phyloP scores from a whole-genome alignment of 1,140 invertebrate species.

The Drosophila busckii region DNA sequence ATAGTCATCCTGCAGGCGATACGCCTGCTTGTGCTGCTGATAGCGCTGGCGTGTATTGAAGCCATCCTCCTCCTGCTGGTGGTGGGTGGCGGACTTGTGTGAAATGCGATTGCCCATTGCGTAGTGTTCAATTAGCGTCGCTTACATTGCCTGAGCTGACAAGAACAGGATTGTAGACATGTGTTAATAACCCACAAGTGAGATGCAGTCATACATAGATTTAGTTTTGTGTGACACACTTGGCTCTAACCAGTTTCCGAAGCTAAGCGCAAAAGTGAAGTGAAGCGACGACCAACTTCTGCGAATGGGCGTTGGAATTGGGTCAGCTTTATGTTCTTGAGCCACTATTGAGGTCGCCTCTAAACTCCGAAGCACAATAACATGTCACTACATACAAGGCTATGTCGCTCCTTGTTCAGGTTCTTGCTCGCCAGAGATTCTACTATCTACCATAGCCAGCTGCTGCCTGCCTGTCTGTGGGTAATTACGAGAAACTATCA shows the following conservation, averaged over 20 bases:
- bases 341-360: slow-evolving; percentile 38
- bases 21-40: slow-evolving; percentile 62
- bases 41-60: slow-evolving; percentile 58
- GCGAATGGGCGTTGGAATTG: slow-evolving; percentile 50
- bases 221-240: slow-evolving; percentile 18
- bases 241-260: slow-evolving; percentile 51
- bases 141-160: slow-evolving; percentile 60
- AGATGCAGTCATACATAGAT: slow-evolving; percentile 12
- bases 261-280: slow-evolving; percentile 55
- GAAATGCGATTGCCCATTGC: slow-evolving; percentile 62
- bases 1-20: slow-evolving; percentile 52
- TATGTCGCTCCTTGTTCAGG: slow-evolving; percentile 3
- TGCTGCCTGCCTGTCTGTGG: slow-evolving; percentile 5
- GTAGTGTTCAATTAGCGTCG: slow-evolving; percentile 29
- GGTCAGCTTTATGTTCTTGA: slow-evolving; percentile 49
- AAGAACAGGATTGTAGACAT: slow-evolving; percentile 26
- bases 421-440: slow-evolving; percentile 8
- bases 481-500: slow-evolving; percentile 66
- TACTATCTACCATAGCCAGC: too few species aligned
- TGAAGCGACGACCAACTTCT: slow-evolving; percentile 43
- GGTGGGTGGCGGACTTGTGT: slow-evolving; percentile 9
- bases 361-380: slow-evolving; percentile 28
- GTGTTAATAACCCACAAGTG: slow-evolving; percentile 26
- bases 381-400: slow-evolving; percentile 32
- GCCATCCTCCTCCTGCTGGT: slow-evolving; percentile 3